Evolutionary conservation across 2,113 vertebrate genomes (phyloP), one percentile per base, ranked within the genome.

Genomic region (Azemiops feae): DNA sequence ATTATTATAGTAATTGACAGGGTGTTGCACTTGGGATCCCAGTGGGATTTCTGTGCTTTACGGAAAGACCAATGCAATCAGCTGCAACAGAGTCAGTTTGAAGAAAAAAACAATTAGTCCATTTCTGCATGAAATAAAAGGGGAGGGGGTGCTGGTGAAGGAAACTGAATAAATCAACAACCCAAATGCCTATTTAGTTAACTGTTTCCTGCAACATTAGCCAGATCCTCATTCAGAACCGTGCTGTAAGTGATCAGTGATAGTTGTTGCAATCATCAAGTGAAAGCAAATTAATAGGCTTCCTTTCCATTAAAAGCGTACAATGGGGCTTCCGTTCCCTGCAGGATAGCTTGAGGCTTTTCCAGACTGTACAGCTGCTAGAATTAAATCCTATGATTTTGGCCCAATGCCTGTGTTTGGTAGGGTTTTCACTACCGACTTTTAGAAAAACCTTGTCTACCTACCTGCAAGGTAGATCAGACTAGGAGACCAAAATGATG

Each of bases 1-100:
- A 88, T 92, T 88, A 94, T 94, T 92, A 91, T 87, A 91, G 85
- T 86, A 88, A 92, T 94, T 94, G 69, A 81, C 45, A 34, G 27
- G 87, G 45, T 92, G 91, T 88, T 92, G 89, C 89, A 57, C 43
- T n/a, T 34, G 69, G n/a, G 57, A 39, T 94, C 91, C 88, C 74
- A 23, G 23, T 54, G 58, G 81, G 34, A 58, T 18, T 22, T 43
- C 85, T 55, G 30, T 39, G 22, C 85, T 55, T 87, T 45, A 34
- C 85, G 8, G 88, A 92, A 87, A 94, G 91, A 69, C 88, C 57
- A 69, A 53, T 90, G 81, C 85, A 94, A 94, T 94, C 91, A 92
- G 27, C 39, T 10, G 91, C 58, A 87, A 92, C 27, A 43, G 45
- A 87, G 57, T 34, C 11, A n/a, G 60, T 43, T 30, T 3, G 53